Evolutionary conservation across 2,888 invertebrate genomes (phyloP), one percentile per base, ranked within the genome.

Genomic region (Phrixothrix hirtus): DNA sequence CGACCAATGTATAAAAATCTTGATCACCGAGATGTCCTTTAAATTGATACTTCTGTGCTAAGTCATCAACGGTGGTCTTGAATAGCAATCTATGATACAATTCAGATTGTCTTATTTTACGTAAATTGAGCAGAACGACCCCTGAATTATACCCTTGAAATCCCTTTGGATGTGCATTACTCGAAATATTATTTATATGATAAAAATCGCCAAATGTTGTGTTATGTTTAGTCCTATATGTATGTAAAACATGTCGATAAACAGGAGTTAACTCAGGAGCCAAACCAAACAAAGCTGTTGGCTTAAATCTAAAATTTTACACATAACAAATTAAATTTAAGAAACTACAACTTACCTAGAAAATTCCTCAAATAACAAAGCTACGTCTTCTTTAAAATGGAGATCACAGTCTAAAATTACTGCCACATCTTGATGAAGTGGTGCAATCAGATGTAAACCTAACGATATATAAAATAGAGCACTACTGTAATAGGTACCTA

Each of bases 101-200:
- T 16, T 74, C 67, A 0, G 88, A 88, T 41, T 78, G 73, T 55
- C 89, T 76, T 73, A 89, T 82, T 60, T 80, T 80, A 38, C 84
- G 79, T 26, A 92, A 76, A 67, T 87, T 78, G 36, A 92, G 77
- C 30, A 92, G 76, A 25, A 92, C 79, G 1, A 92, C 87, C 3
- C 91, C 92, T 60, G 88, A 89, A 74, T 92, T 92, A 62, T 87
- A 85, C 1, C 92, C 91, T n/a, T 88, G 86, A 65, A 82, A 84
- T 1, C 85, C 86, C 5, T 71, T 72, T 1, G 73, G 72, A 55
- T 76, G 74, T 7, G 53, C 41, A 26, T 31, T 31, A 2, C 49
- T 41, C 43, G 61, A 58, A 1, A 62, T 55, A 12, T 64, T 60
- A 27, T 74, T 62, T 0, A 77, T 75, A 7, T 79, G 78, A 45